These are phyloP conservation scores for Odontesthes bonariensis DNA, from an alignment of 2,113 vertebrate genomes.

Conservation along the genomic window DNA sequence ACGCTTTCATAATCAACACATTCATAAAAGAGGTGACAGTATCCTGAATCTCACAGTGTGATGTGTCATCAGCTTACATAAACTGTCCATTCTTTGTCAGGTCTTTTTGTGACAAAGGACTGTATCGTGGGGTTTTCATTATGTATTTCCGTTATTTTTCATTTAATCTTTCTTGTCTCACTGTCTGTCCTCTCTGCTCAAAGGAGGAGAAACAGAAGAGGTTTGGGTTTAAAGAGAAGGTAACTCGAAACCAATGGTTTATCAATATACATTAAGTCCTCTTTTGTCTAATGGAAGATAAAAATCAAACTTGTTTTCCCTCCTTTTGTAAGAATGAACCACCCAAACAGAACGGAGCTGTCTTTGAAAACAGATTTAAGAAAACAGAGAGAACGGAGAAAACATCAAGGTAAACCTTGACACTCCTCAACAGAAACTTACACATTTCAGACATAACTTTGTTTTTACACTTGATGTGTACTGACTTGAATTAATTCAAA, in stretches of 20 bases:
- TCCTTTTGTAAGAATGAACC: constrained; percentile 79
- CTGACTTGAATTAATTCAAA: no score
- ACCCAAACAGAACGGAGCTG: constrained; percentile 84
- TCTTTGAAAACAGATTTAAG: constrained; percentile 86
- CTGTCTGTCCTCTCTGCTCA: constrained; percentile 8
- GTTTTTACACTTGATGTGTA: background rate
- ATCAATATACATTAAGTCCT: no score
- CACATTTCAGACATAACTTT: background rate
- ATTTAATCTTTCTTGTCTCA: background rate
- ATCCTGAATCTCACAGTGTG: constrained; percentile 6
- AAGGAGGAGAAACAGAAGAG: constrained; percentile 76
- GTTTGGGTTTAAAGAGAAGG: constrained; percentile 73
- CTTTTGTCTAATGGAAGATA: background rate
- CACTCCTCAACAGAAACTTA: background rate
- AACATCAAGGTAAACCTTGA: constrained; percentile 82
- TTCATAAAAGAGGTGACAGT: constrained; percentile 2
- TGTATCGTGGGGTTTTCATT: constrained; percentile 4
- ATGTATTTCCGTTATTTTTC: background rate
- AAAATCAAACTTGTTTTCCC: background rate
- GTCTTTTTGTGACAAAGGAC: no score
- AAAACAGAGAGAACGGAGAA: constrained; percentile 89
- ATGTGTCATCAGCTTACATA: constrained; percentile 29
- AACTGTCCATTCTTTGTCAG: constrained; percentile 24
- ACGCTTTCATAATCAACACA: background rate
- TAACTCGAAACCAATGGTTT: constrained; percentile 11